Percentiles rank a stretch among this genome's conserved stretches.
These are phyloP conservation scores for Rhegmatorhina hoffmannsi DNA, from an alignment of 2,113 vertebrate genomes.

Conservation along the genomic window DNA sequence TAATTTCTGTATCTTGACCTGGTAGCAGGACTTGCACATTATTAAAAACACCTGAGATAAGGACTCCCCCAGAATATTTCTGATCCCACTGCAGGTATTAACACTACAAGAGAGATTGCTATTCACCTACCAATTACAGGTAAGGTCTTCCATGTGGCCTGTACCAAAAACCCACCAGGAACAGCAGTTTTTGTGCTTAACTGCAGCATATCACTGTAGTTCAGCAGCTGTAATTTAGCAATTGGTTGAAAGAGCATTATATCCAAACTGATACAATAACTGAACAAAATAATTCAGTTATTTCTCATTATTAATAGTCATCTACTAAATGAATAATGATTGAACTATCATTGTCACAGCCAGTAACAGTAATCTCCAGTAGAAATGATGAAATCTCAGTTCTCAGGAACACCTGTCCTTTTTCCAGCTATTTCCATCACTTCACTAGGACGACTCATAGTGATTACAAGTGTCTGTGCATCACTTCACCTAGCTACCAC, in stretches of 20 bases:
- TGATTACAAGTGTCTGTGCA: rapidly evolving
- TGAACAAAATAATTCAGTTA: not conserved
- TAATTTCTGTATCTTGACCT: not conserved
- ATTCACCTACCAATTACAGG: not conserved
- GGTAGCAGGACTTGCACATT: not conserved
- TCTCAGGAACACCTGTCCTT: not conserved
- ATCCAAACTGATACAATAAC: not conserved
- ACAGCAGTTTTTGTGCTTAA: not conserved
- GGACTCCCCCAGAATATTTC: not conserved
- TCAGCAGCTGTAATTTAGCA: not conserved
- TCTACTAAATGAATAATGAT: not conserved
- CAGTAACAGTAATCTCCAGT: not conserved
- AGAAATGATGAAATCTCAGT: not conserved
- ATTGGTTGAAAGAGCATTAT: not conserved
- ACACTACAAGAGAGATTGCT: not conserved
- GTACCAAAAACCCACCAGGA: not conserved
- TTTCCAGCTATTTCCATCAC: not conserved
- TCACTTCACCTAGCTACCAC: not conserved
- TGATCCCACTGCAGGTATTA: not conserved
- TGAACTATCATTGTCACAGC: not conserved
- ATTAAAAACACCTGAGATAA: not conserved
- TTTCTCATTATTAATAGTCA: not conserved
- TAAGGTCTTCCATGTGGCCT: not conserved
- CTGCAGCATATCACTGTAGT: not conserved
- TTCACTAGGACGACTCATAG: not conserved